These are phyloP conservation scores for Timandra comae DNA, from an alignment of 2,888 invertebrate species.

Conservation along the genomic window DNA sequence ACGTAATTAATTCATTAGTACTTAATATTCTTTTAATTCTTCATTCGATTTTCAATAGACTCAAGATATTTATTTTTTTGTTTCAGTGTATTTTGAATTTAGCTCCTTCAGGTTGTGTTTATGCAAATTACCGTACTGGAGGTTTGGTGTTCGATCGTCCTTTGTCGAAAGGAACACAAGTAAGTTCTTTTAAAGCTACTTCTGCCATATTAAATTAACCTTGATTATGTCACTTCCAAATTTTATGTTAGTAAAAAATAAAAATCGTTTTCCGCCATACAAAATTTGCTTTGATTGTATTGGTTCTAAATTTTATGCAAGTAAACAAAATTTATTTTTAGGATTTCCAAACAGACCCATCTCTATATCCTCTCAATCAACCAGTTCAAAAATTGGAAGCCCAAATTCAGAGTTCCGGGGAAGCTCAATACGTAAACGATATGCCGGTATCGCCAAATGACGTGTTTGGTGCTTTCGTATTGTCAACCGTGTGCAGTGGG, in stretches of 20 bases:
- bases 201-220: not conserved
- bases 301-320: too few relatives aligned
- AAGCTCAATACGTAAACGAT: constrained; percentile 82
- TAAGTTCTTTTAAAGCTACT: not conserved
- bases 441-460: constrained; percentile 76
- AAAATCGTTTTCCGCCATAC: too few relatives aligned
- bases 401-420: constrained; percentile 78
- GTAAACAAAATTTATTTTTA: constrained; percentile 8
- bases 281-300: too few relatives aligned
- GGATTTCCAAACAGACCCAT: constrained; percentile 77
- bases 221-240: too few relatives aligned
- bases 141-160: constrained; percentile 70
- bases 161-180: constrained; percentile 76
- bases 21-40: too few relatives aligned
- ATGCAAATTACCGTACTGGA: constrained; percentile 65
- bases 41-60: not conserved
- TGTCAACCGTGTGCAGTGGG: constrained; percentile 75
- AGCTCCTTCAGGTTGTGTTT: constrained; percentile 55
- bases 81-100: constrained; percentile 75
- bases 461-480: constrained; percentile 82
- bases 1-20: constrained; percentile 13
- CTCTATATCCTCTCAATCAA: constrained; percentile 81
- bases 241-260: too few relatives aligned
- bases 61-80: constrained; percentile 9
- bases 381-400: constrained; percentile 81